Conservation (phyloP, 2,888 invertebrate genomes). For the Drosophila niveifrons region DNA sequence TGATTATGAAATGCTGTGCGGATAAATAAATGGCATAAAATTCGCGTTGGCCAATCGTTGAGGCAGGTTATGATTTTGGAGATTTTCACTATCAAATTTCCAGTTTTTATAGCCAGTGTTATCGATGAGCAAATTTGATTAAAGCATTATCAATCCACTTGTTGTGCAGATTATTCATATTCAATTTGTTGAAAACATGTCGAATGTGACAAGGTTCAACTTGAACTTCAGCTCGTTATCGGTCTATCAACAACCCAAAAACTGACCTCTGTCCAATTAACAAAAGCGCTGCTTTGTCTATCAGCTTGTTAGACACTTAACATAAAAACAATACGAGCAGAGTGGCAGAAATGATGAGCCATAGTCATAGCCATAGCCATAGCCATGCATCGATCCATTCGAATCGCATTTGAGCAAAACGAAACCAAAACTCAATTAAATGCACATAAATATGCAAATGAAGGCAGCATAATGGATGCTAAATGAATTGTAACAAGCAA, state of each 20-base stretch:
- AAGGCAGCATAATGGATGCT: conserved; percentile 53
- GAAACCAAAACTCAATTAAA: conserved; percentile 74
- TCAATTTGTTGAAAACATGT: conserved; percentile 37
- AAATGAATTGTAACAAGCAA: conserved; percentile 79
- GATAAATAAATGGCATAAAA: conserved; percentile 56
- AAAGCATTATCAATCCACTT: conserved; percentile 36
- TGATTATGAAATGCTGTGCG: conserved; percentile 70
- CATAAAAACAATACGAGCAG: conserved; percentile 50
- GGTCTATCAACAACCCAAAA: conserved; percentile 34
- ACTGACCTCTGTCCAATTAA: conserved; percentile 72
- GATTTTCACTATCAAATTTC: conserved; percentile 44
- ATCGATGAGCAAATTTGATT: conserved; percentile 39
- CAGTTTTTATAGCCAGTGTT: conserved; percentile 35
- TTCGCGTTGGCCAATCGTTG: conserved; percentile 54
- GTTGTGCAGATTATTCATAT: conserved; percentile 33
- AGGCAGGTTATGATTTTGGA: conserved; percentile 39
- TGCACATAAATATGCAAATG: conserved; percentile 78
- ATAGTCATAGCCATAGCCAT: conserved; percentile 25
- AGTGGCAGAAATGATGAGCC: conserved; percentile 44
- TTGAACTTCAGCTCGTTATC: conserved; percentile 67
- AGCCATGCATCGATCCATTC: background rate
- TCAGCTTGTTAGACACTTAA: conserved; percentile 34
- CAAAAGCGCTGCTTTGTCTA: conserved; percentile 29
- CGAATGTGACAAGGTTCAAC: conserved; percentile 48
- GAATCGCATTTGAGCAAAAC: conserved; percentile 46